A percentile compares a stretch with the other conserved stretches of the same genome.
Evolutionary conservation across 2,888 invertebrate species (phyloP).

Genomic region (Euplexia lucipara): DNA sequence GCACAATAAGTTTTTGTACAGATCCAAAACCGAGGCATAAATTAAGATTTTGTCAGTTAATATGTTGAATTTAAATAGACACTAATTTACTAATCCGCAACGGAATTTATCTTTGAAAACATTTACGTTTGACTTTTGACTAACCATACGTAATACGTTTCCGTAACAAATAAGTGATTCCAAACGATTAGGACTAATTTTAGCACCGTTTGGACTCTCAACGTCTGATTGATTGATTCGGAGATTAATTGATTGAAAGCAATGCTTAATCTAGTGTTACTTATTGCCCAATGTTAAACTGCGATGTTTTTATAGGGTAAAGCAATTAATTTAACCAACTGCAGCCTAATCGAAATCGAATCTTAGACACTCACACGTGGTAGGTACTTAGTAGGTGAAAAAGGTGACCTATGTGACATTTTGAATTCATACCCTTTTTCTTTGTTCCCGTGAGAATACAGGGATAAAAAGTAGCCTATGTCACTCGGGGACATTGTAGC

Average conservation of each 20-base stretch:
- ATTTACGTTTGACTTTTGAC: too few relatives aligned
- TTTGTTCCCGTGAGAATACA: too few relatives aligned
- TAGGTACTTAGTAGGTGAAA: too few relatives aligned
- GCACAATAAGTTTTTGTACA: neutral
- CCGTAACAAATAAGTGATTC: too few relatives aligned
- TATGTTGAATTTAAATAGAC: neutral
- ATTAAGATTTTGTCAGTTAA: neutral
- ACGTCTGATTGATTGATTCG: constrained; percentile 42
- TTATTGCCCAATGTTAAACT: constrained; percentile 6
- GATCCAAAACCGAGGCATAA: neutral
- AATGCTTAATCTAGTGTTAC: constrained; percentile 43
- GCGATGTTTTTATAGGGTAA: neutral
- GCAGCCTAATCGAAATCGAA: too few relatives aligned
- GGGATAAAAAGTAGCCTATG: too few relatives aligned
- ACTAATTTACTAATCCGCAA: neutral
- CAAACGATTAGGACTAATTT: constrained; percentile 32
- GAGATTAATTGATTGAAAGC: constrained; percentile 51
- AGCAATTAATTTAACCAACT: too few relatives aligned
- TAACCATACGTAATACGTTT: too few relatives aligned
- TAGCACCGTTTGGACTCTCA: constrained; percentile 9
- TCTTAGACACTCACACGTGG: too few relatives aligned
- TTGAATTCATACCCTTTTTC: too few relatives aligned
- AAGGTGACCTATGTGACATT: too few relatives aligned
- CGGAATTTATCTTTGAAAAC: neutral
- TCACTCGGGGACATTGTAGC: too few relatives aligned